Evolutionary conservation across 2,888 invertebrate species (phyloP), one percentile per base, ranked within the genome.

Genomic region (Idaea dimidiata): DNA sequence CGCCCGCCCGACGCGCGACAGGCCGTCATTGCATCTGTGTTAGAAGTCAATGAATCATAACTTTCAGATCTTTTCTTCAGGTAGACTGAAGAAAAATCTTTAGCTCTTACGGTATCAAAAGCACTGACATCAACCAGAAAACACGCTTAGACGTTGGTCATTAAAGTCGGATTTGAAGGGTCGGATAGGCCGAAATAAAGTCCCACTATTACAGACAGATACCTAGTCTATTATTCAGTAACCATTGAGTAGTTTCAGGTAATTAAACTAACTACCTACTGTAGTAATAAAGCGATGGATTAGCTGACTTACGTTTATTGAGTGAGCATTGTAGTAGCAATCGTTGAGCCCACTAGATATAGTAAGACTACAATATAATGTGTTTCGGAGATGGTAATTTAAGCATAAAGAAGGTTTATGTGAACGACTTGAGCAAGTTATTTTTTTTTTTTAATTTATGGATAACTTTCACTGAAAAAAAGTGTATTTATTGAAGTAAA

Each of bases 91-190:
- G 6, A 6, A 16, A 6, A 1, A 16, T 5, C 5, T 14, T 56
- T 6, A 16, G 56, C 55, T 55, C n/a, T 55, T 54, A 53, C 17
- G 53, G 17, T 57, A 62, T 62, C 55, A 16, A 59, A 65, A 7
- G 5, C 17, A 5, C 14, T 3, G 43, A 66, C 81, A 66, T 60
- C 32, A 81, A 78, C 71, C 24, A 7, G 69, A 82, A 17, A 56
- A 43, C 43, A 54, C 8, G 65, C 66, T 43, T 70, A 79, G 81
- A 83, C 81, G 80, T 79, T 81, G 86, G 89, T 91, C 90, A 91
- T 91, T 91, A 91, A 91, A 89, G 82, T 79, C 82, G 89, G 91
- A 91, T 91, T 91, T 90, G 83, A 89, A 87, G 90, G 91, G 90
- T 90, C 87, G 88, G 83, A 76, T 79, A 80, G 84, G 76, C 83